Base-by-base conservation (phyloP, 2,888 invertebrate species). In the Carcina quercana region DNA sequence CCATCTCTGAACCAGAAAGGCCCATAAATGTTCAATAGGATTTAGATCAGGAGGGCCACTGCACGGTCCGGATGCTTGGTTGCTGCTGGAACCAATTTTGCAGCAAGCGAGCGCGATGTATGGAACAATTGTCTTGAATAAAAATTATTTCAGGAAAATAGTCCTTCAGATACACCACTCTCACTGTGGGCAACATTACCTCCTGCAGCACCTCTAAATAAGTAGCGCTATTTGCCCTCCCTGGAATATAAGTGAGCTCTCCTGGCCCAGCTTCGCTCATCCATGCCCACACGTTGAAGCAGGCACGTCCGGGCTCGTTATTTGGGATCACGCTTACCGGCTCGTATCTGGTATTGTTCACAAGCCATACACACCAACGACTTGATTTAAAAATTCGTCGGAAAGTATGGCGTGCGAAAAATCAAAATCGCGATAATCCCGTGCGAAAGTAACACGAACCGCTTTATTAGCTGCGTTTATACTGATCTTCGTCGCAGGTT, bases 381-480 rank as follows among this genome's bases (percentile, higher is more conserved):
- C 43, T 39, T 8, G 34, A 35, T 31, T 40, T 40, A 12, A 14
- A 11, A 42, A 42, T 34, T 43, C 40, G 15, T 42, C 42, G 10
- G 36, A 34, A 39, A 45, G 42, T 36, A 45, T 39, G 24, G 40
- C 37, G 27, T 38, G 31, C 22, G 38, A 33, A 37, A 41, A 39
- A 36, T 45, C 39, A n/a, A 36, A 45, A 12, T 42, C 38, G 4
- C 40, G n/a, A 20, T 32, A 42, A 21, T 38, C 35, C 12, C 40
- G 22, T 20, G 44, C 42, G 19, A 40, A 45, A 11, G 31, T 32
- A n/a, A 45, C 33, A 3, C 44, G 8, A 15, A 36, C 36, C 20
- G 30, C 32, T 27, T 42, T 40, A 19, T 42, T 28, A 1, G 13
- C 24, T 2, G 35, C 37, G 1, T 20, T 35, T 7, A 41, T 11